phyloP scores from a whole-genome alignment of 2,888 invertebrate genomes.

The Dolichopus griseipennis region DNA sequence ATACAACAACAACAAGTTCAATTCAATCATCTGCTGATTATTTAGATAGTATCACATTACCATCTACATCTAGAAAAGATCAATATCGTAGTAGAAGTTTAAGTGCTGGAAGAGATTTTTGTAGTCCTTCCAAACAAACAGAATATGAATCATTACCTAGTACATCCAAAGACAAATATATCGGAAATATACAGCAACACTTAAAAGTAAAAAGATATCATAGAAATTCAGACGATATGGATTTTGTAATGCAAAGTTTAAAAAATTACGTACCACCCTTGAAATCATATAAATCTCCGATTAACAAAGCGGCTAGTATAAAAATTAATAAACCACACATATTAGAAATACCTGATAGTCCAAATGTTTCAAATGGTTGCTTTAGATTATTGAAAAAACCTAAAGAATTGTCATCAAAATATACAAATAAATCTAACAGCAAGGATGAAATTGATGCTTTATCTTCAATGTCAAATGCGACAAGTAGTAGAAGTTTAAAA shows the following conservation, averaged over 20 bases:
- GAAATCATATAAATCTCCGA: conserved; percentile 40
- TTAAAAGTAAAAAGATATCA: background rate
- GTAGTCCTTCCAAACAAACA: conserved; percentile 17
- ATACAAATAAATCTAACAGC: background rate
- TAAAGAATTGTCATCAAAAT: background rate
- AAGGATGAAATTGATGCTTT: background rate
- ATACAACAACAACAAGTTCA: conserved; percentile 61
- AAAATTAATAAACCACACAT: conserved; percentile 41
- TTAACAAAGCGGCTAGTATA: conserved; percentile 40
- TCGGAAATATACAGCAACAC: conserved; percentile 12
- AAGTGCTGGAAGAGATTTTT: background rate
- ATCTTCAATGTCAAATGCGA: background rate
- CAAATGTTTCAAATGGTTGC: background rate
- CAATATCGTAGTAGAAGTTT: background rate
- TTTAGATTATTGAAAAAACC: conserved; percentile 3
- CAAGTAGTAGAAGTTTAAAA: background rate
- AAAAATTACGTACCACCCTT: conserved; percentile 42
- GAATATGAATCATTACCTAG: conserved; percentile 21
- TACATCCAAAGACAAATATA: conserved; percentile 17
- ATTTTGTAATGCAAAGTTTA: conserved; percentile 23
- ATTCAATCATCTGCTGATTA: conserved; percentile 62
- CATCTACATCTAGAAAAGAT: background rate
- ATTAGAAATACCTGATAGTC: conserved; percentile 28
- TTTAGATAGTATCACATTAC: conserved; percentile 19
- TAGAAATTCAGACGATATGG: conserved; percentile 17